These are phyloP conservation scores for Notamacropus eugenii DNA, from an alignment of 2,797 vertebrate species.

Conservation along the genomic window DNA sequence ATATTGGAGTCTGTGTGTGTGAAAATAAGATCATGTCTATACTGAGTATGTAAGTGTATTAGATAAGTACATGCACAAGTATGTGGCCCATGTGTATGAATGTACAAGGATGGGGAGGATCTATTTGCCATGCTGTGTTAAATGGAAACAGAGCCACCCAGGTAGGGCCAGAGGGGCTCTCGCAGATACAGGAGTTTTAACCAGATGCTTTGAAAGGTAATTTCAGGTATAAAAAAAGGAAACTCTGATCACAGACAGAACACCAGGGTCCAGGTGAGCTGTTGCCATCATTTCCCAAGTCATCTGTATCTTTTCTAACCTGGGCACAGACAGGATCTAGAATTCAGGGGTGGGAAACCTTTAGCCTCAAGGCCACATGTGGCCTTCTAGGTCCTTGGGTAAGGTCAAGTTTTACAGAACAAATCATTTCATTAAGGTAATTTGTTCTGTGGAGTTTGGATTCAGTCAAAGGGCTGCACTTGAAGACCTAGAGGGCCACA, in stretches of 20 bases:
- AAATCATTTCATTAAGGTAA: too few species aligned
- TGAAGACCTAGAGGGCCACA: too few species aligned
- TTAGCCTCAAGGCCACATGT: too few species aligned
- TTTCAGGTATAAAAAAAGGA: neutral
- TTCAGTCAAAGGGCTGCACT: too few species aligned
- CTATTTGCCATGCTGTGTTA: neutral
- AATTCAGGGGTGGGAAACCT: too few species aligned
- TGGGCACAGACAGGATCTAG: neutral
- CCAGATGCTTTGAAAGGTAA: conserved; percentile 39
- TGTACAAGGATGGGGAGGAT: neutral
- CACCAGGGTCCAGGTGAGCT: neutral
- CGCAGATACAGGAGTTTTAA: conserved; percentile 4
- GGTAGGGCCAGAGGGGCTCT: accelerated
- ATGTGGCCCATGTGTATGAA: neutral
- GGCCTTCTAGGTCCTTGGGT: too few species aligned
- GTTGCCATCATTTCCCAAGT: neutral
- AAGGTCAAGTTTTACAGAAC: too few species aligned
- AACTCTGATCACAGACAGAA: conserved; percentile 14
- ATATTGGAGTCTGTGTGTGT: neutral
- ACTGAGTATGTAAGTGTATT: neutral
- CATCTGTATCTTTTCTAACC: conserved; percentile 24
- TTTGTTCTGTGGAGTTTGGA: too few species aligned
- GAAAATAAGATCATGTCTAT: accelerated
- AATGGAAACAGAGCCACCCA: neutral
- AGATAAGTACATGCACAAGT: neutral